These are phyloP conservation scores for Psilanteris sp. DNA, from an alignment of 1,140 invertebrate genomes.

Conservation along the genomic window DNA sequence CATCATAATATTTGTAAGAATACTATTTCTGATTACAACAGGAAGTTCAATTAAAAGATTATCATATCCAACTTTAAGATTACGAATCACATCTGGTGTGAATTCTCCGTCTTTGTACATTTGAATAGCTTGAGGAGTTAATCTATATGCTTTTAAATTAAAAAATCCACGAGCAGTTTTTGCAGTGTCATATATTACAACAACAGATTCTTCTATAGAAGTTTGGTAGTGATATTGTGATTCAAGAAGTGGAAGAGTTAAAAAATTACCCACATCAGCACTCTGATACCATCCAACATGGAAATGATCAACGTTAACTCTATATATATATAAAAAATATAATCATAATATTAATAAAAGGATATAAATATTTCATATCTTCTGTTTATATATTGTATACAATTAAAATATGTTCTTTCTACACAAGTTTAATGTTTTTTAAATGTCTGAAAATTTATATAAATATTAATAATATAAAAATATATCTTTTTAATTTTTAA, in stretches of 20 bases:
- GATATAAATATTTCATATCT: no score
- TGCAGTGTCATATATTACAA: conserved; percentile 98
- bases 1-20: conserved; percentile 97
- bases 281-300: conserved; percentile 99
- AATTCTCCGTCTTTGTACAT: conserved; percentile 97
- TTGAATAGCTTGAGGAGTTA: conserved; percentile 90
- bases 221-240: conserved; percentile 99
- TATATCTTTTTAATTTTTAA: no score
- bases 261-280: conserved; percentile 97
- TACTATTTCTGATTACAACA: conserved; percentile 96
- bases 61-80: conserved; percentile 95
- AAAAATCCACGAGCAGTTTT: conserved; percentile 98
- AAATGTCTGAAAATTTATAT: no score
- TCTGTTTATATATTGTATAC: no score
- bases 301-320: conserved; percentile 99
- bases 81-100: conserved; percentile 93
- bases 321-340: conserved; percentile 36
- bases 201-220: conserved; percentile 98
- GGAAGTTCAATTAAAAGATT: conserved; percentile 97
- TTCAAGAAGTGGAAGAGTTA: conserved; percentile 94
- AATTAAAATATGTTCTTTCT: no score
- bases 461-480: no score
- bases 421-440: no score
- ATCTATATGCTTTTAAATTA: conserved; percentile 81
- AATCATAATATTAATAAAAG: no score